Percentiles rank a stretch among this genome's conserved stretches.
Conservation (phyloP, 2,888 invertebrate species). For the Copidosoma aretas region DNA sequence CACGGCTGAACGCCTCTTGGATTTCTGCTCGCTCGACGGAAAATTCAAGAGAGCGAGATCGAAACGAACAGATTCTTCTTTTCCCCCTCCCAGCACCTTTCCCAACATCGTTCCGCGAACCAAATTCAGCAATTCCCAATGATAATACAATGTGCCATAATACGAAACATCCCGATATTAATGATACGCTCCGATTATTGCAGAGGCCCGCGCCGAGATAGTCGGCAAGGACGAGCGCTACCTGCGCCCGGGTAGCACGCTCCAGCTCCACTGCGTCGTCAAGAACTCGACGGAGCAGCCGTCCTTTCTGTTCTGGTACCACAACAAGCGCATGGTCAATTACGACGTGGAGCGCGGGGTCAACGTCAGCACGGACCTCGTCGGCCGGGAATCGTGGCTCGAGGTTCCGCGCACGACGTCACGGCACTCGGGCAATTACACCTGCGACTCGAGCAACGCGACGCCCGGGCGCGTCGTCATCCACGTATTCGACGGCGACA, state of each 20-base stretch:
- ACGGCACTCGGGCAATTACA: constrained; percentile 86
- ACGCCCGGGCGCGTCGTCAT: constrained; percentile 86
- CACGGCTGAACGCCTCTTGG: not conserved
- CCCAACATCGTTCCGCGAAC: too few relatives aligned
- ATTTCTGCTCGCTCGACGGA: not conserved
- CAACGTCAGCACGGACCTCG: constrained; percentile 82
- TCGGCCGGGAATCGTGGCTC: constrained; percentile 74
- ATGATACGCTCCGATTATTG: too few relatives aligned
- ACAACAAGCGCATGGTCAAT: constrained; percentile 91
- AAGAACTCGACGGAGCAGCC: constrained; percentile 85
- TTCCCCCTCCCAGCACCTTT: too few relatives aligned
- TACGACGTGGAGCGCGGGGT: constrained; percentile 86
- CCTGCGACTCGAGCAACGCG: constrained; percentile 88
- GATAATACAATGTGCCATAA: too few relatives aligned
- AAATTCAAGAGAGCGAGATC: too few relatives aligned
- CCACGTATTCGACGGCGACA: constrained; percentile 88
- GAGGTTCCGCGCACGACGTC: constrained; percentile 68
- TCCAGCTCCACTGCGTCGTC: constrained; percentile 79
- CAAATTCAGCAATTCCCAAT: too few relatives aligned
- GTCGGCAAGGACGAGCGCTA: constrained; percentile 86
- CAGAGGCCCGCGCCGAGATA: constrained; percentile 87
- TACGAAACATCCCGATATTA: too few relatives aligned
- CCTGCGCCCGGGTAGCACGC: constrained; percentile 83
- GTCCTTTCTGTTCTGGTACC: constrained; percentile 80
- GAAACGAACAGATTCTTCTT: not conserved